Conservation (phyloP, 2,888 invertebrate genomes). For the Oxycera nigricornis region DNA sequence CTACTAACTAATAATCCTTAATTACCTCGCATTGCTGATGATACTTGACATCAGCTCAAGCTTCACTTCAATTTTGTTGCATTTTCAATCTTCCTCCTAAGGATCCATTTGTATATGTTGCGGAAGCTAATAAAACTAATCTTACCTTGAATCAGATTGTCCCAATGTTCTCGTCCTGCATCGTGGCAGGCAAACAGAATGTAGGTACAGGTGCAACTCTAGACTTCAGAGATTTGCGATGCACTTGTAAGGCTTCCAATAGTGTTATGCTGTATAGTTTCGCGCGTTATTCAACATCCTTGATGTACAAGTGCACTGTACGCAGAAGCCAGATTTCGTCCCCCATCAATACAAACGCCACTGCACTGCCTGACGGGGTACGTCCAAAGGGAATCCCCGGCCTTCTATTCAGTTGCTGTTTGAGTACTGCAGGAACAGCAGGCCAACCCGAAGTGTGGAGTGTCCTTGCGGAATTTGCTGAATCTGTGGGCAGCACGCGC, state of each 20-base stretch:
- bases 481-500: not conserved
- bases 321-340: not conserved
- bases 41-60: too few relatives aligned
- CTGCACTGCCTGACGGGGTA: not conserved
- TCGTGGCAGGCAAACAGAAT: not conserved
- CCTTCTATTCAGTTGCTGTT: constrained; percentile 23
- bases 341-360: constrained; percentile 9
- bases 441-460: not conserved
- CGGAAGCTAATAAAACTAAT: constrained; percentile 40
- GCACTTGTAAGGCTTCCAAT: constrained; percentile 28
- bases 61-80: constrained; percentile 34
- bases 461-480: not conserved
- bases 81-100: constrained; percentile 37
- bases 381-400: constrained; percentile 34
- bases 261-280: not conserved
- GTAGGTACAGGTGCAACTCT: constrained; percentile 1
- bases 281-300: not conserved
- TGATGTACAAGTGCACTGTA: not conserved
- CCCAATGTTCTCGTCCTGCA: not conserved
- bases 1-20: too few relatives aligned
- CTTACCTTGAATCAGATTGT: not conserved
- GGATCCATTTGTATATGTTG: constrained; percentile 37
- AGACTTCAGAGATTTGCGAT: not conserved
- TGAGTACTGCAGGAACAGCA: constrained; percentile 11
- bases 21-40: too few relatives aligned